Base-by-base conservation (phyloP, 1,140 invertebrate genomes). In the Papilio glaucus region DNA sequence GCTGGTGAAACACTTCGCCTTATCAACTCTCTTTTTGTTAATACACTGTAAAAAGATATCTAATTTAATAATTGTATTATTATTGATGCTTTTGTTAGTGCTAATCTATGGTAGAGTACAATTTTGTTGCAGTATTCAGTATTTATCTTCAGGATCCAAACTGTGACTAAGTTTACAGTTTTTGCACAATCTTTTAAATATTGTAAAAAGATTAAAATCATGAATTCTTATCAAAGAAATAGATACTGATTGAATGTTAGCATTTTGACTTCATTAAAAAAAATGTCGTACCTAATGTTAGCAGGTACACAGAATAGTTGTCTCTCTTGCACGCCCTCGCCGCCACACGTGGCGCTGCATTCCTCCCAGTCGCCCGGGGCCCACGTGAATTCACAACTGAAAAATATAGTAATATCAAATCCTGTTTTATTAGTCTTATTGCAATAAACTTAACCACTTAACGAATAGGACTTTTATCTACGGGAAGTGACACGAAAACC, bases 301-400 rank as follows among this genome's bases (percentile, higher is more conserved):
- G 81, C 85, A 37, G 93, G 94, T 6, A 96, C 93, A 85, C 96
- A 96, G 82, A 94, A 96, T 9, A 96, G 83, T 83, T 95, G 93
- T 68, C 96, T 93, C 72, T 94, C 87, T 82, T 96, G 95, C 0
- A 94, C 75, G 0, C 96, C 96, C 6, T 81, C 75, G 18, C 87
- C 84, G 8, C 95, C 96, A 77, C 96, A 96, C 2, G 94, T 95
- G 4, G 94, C 90, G 12, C 94, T 94, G 82, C 96, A 96, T 18
- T 93, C 89, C 83, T 96, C 95, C 96, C 95, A 96, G 9, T 94
- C 89, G 1, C 94, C 95, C 0, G 93, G 74, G 8, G 94, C 81
- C 95, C 96, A 96, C 72, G 94, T 90, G 83, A 95, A 96, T 57
- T 94, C 93, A 74, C 95, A 96, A 78, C 95, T 96, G 77, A 33